Percentiles rank a stretch among this genome's conserved stretches.
Evolutionary conservation across 2,113 vertebrate species (phyloP).

Genomic region (Gallinago paraguaiae): DNA sequence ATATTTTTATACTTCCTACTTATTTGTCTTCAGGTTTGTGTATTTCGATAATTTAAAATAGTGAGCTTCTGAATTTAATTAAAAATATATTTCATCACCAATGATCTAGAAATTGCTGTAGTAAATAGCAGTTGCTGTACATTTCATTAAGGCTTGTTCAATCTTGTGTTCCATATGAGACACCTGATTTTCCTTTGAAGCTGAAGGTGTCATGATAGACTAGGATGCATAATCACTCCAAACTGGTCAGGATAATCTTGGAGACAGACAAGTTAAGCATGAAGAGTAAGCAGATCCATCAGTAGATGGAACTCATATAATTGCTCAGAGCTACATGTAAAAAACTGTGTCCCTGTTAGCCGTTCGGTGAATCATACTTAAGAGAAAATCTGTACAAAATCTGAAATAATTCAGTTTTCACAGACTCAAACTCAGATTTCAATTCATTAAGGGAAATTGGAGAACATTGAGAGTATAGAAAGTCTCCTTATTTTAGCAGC

Average conservation of each 20-base stretch:
- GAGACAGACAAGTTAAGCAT: neutral
- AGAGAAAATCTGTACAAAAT: neutral
- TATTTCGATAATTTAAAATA: neutral
- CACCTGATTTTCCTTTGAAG: neutral
- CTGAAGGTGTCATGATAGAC: neutral
- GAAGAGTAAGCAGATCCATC: neutral
- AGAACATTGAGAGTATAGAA: neutral
- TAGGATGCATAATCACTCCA: neutral
- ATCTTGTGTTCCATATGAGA: neutral
- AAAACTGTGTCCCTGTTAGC: neutral
- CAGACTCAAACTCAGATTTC: neutral
- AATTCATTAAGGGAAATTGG: neutral
- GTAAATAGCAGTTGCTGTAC: neutral
- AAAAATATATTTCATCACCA: neutral
- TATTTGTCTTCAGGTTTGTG: neutral
- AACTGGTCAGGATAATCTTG: neutral
- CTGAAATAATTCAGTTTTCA: neutral
- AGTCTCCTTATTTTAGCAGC: neutral
- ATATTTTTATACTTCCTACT: neutral
- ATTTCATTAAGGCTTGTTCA: neutral
- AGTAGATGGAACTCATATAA: neutral
- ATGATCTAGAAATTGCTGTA: neutral
- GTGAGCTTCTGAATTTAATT: neutral
- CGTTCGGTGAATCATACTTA: neutral
- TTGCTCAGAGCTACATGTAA: neutral